Evolutionary conservation across 2,797 vertebrate genomes (phyloP).

Genomic region (Ambastaia sidthimunki): DNA sequence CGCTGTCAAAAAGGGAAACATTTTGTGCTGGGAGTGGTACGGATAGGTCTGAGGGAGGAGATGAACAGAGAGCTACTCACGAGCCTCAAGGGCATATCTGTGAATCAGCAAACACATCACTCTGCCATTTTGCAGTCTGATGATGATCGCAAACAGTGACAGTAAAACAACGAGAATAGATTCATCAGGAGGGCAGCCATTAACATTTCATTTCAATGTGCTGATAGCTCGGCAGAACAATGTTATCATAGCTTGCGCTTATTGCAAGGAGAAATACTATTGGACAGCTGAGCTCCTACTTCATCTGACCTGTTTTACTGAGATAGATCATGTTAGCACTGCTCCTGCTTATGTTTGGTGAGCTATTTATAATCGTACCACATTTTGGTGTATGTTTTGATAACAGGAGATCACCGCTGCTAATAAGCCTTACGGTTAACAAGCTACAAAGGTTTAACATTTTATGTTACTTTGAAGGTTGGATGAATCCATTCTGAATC

Average conservation of each 20-base stretch:
- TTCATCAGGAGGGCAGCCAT: conserved; percentile 45
- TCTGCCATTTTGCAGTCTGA: conserved; percentile 57
- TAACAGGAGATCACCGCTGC: background rate
- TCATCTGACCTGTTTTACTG: background rate
- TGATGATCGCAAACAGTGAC: conserved; percentile 57
- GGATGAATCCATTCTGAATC: background rate
- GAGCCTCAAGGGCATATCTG: conserved; percentile 56
- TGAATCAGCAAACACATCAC: conserved; percentile 58
- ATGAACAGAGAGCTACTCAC: conserved; percentile 34
- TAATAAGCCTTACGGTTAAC: background rate
- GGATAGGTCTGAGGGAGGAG: conserved; percentile 19
- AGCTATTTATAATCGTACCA: background rate
- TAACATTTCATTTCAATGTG: conserved; percentile 37
- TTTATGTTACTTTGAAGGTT: background rate
- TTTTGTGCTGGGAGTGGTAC: conserved; percentile 16
- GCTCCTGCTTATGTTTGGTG: no score
- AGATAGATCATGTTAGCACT: no score
- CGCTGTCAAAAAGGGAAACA: conserved; percentile 20
- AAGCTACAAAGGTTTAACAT: no score
- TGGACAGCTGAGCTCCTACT: conserved; percentile 7
- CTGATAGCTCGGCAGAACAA: conserved; percentile 11
- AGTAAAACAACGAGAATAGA: conserved; percentile 47
- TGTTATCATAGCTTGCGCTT: conserved; percentile 1
- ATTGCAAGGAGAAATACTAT: background rate
- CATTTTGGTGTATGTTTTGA: background rate